Percentiles rank a stretch among this genome's conserved stretches.
phyloP scores from a whole-genome alignment of 2,888 invertebrate genomes.

The Mamestra brassicae region DNA sequence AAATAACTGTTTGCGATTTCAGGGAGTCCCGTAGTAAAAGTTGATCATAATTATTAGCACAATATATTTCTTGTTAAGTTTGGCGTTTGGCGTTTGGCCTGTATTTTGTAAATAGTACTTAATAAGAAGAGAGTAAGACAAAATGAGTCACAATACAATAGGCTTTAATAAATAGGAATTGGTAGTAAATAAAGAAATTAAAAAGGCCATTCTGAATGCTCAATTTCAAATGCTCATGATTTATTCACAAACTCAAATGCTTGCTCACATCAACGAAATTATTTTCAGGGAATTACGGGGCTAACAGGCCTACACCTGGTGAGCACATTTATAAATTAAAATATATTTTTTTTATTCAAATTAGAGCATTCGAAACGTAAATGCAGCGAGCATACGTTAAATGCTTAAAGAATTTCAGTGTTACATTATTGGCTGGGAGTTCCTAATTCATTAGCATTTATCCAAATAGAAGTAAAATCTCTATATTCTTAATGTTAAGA shows the following conservation, averaged over 20 bases:
- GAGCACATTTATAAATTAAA: slow-evolving; percentile 14
- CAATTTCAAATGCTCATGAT: neutral
- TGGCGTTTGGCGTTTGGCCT: no score
- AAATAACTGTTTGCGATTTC: no score
- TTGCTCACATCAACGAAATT: slow-evolving; percentile 9
- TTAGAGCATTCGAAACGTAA: slow-evolving; percentile 19
- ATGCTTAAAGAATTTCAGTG: neutral
- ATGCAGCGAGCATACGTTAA: neutral
- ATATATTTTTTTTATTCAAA: neutral
- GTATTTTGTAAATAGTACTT: no score
- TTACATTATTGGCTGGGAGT: neutral
- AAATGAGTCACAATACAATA: neutral
- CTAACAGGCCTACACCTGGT: slow-evolving; percentile 32
- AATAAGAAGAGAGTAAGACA: neutral
- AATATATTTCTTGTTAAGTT: no score
- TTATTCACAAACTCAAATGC: neutral
- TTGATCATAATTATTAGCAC: no score
- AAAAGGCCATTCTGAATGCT: neutral
- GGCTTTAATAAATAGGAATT: neutral
- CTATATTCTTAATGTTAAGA: no score
- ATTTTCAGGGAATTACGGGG: slow-evolving; percentile 38
- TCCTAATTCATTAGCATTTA: no score
- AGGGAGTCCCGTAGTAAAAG: no score
- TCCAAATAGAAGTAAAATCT: no score
- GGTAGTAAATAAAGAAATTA: no score